Conservation (phyloP, 2,888 invertebrate species). For the Lapara coniferarum region DNA sequence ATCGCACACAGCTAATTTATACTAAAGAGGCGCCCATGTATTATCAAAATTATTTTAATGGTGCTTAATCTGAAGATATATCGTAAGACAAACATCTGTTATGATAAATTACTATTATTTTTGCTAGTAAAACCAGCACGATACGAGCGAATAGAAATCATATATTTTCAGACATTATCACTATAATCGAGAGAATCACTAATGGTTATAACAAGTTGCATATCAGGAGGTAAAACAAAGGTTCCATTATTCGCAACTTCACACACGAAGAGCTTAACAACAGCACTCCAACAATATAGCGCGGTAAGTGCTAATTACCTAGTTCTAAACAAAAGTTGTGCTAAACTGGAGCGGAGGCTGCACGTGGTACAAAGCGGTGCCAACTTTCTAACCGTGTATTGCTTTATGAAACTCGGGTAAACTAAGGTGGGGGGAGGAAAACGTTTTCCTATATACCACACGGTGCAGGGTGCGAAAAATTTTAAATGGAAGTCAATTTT, state of each 20-base stretch:
- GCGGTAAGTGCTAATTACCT: conserved; percentile 8
- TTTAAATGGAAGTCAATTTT: no score
- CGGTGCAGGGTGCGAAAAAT: not conserved
- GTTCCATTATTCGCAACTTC: not conserved
- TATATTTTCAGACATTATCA: no score
- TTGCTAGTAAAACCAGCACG: no score
- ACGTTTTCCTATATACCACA: not conserved
- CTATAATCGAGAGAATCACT: no score
- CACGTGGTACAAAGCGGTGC: not conserved
- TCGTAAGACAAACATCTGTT: no score
- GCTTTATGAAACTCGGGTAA: not conserved
- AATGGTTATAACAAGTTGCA: no score
- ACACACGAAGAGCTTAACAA: not conserved
- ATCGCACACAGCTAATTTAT: no score
- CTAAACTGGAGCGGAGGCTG: conserved; percentile 1
- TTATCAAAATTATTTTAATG: no score
- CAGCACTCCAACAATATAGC: conserved; percentile 2
- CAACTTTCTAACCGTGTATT: conserved; percentile 2
- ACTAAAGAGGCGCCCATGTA: no score
- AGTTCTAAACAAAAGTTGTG: conserved; percentile 11
- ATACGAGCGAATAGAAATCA: no score
- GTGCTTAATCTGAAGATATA: no score
- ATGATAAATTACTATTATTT: no score
- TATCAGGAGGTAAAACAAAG: not conserved
- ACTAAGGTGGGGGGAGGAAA: not conserved